phyloP scores from a whole-genome alignment of 2,888 invertebrate species.

The Nemoura dubitans region DNA sequence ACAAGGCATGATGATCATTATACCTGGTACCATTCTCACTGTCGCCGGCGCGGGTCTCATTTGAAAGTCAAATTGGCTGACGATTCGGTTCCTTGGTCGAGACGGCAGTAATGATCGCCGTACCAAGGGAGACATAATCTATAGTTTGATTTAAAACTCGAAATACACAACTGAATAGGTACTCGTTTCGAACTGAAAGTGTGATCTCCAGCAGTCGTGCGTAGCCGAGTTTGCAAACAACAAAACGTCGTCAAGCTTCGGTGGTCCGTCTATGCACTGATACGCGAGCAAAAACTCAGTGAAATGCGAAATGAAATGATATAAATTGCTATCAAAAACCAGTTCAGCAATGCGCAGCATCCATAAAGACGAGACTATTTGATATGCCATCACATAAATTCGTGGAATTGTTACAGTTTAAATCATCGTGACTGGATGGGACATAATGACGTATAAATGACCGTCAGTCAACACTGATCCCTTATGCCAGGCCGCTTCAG shows the following conservation, averaged over 20 bases:
- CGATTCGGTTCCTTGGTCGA: neutral
- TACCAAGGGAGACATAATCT: neutral
- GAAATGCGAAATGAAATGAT: slow-evolving; percentile 4
- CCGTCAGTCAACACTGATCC: neutral
- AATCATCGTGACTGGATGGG: neutral
- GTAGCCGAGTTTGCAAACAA: neutral
- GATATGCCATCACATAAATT: neutral
- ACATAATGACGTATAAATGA: neutral
- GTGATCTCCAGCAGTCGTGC: neutral
- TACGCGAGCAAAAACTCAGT: neutral
- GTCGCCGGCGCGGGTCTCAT: neutral
- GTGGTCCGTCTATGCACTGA: neutral
- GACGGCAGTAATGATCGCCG: too few species aligned
- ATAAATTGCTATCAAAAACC: neutral
- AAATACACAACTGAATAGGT: neutral
- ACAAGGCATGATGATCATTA: neutral
- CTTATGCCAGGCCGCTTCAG: neutral
- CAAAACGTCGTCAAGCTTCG: neutral
- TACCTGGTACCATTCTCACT: neutral
- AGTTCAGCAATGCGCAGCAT: neutral
- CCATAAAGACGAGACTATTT: neutral
- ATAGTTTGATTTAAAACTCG: neutral
- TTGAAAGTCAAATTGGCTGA: neutral
- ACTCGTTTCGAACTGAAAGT: neutral
- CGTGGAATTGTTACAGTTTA: neutral